Conservation (phyloP, 35 echinoderm and acorn worm genomes). For the Lytechinus pictus region DNA sequence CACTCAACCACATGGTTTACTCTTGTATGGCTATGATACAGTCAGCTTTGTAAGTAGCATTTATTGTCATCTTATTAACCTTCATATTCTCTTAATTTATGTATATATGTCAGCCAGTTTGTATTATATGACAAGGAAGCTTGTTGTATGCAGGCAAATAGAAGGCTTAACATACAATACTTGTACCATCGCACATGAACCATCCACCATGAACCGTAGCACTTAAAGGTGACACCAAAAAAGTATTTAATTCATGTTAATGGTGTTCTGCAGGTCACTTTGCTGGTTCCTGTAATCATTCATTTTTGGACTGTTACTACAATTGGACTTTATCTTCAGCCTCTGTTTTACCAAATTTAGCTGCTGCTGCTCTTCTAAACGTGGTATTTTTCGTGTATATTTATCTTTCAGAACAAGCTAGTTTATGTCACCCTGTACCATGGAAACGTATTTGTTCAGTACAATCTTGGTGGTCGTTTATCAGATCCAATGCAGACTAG, state of each 20-base stretch:
- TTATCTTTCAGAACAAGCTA: conserved; percentile 81
- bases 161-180: no score
- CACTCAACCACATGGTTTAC: conserved; percentile 61
- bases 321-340: no score
- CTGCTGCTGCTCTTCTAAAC: background rate
- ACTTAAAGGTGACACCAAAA: background rate
- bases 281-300: no score
- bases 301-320: no score
- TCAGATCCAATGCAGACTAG: conserved; percentile 88
- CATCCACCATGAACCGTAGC: background rate
- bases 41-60: conserved; percentile 80
- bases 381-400: background rate
- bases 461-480: conserved; percentile 83
- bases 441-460: conserved; percentile 95
- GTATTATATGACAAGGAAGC: no score
- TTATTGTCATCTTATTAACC: background rate
- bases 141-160: no score
- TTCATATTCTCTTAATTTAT: no score
- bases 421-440: conserved; percentile 89
- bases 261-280: no score
- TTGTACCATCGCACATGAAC: background rate
- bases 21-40: conserved; percentile 82
- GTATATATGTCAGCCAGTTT: no score
- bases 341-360: no score
- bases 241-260: no score